Percentiles rank a stretch among this genome's conserved stretches.
phyloP scores from a whole-genome alignment of 2,797 vertebrate genomes.

The Gorsachius magnificus region DNA sequence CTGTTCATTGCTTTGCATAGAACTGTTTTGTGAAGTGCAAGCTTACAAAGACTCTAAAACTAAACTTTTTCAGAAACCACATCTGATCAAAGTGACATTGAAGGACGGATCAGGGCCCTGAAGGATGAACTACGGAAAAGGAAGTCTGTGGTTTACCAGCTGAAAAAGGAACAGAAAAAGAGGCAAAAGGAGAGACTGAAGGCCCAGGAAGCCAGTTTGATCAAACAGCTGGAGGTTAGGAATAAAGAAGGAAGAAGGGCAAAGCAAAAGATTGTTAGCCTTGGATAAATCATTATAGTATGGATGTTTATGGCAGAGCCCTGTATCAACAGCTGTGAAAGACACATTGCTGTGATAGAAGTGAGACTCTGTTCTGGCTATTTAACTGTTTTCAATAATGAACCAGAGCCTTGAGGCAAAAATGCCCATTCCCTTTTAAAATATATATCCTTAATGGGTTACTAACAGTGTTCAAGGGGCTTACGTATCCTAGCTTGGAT shows the following conservation, averaged over 20 bases:
- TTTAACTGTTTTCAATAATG: neutral
- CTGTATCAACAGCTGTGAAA: neutral
- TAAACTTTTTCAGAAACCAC: conserved; percentile 82
- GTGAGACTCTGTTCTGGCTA: neutral
- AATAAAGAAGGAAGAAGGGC: neutral
- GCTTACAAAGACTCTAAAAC: neutral
- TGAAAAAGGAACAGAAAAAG: conserved; percentile 96
- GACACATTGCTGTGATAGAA: neutral
- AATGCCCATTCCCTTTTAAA: neutral
- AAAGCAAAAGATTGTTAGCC: neutral
- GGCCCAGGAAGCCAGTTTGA: conserved; percentile 94
- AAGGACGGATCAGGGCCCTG: conserved; percentile 90
- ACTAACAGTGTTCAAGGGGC: neutral
- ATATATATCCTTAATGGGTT: neutral
- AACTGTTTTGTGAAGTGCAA: neutral
- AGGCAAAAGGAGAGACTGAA: conserved; percentile 93
- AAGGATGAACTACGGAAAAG: conserved; percentile 92
- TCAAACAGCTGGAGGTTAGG: conserved; percentile 93
- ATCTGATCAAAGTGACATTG: conserved; percentile 94
- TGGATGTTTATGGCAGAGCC: neutral
- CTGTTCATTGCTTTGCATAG: neutral
- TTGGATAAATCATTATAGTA: neutral
- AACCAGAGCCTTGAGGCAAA: neutral
- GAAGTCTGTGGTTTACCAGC: conserved; percentile 90
- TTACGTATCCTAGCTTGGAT: neutral